These are phyloP conservation scores for Chloroceryle inda DNA, from an alignment of 2,797 vertebrate species.

Conservation along the genomic window DNA sequence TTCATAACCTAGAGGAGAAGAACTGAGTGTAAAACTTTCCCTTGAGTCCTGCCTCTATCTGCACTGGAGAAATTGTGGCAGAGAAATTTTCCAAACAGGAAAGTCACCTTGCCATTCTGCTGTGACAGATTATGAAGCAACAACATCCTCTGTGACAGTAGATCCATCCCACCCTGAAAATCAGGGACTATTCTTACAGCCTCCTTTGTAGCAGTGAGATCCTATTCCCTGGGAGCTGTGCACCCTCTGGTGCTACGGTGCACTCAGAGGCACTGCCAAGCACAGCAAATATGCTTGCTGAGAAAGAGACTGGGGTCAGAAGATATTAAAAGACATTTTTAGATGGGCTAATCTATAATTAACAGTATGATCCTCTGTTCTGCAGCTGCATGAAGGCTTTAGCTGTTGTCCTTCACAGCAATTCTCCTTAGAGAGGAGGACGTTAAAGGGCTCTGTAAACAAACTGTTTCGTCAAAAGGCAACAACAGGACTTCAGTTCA, in stretches of 20 bases:
- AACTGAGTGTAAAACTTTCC: not conserved
- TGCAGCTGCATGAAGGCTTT: rapidly evolving
- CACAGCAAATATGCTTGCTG: not conserved
- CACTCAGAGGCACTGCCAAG: not conserved
- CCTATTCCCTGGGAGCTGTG: not conserved
- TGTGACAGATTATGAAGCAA: not conserved
- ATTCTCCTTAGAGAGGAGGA: not conserved
- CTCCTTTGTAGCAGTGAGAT: not conserved
- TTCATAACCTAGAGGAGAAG: not conserved
- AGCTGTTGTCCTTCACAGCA: not conserved
- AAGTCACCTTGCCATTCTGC: not conserved
- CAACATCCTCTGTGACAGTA: not conserved
- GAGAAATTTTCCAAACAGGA: not conserved
- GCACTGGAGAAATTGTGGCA: not conserved
- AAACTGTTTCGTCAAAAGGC: not conserved
- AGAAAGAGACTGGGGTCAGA: not conserved
- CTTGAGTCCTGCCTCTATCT: not conserved
- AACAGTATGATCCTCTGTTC: not conserved
- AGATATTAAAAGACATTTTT: not conserved
- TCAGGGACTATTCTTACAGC: not conserved
- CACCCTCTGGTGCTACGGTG: not conserved
- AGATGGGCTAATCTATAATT: not conserved
- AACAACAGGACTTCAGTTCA: not conserved
- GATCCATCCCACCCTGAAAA: not conserved
- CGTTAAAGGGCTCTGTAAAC: not conserved